These are phyloP conservation scores for Hoplostethus mediterraneus DNA, from an alignment of 2,797 vertebrate genomes.

Conservation along the genomic window DNA sequence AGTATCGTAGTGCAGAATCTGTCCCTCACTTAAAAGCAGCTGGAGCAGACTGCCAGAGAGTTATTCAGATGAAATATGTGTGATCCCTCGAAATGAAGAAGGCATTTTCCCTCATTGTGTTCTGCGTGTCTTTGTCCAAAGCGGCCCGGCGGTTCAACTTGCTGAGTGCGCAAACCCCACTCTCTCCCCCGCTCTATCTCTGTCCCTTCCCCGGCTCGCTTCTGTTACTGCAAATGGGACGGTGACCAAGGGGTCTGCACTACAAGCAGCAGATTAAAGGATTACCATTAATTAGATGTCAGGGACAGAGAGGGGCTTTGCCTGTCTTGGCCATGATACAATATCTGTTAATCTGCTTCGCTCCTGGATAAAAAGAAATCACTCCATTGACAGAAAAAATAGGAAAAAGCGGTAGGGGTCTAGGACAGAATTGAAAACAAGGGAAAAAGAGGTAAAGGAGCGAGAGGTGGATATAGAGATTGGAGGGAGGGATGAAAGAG, in stretches of 20 bases:
- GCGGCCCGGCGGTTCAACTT: constrained; percentile 59
- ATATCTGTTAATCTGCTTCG: constrained; percentile 90
- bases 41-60: constrained; percentile 15
- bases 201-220: constrained; percentile 64
- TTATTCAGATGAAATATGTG: constrained; percentile 57
- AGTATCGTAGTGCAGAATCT: constrained; percentile 3
- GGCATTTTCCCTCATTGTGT: constrained; percentile 63
- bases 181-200: constrained; percentile 62
- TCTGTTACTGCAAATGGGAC: constrained; percentile 85
- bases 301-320: constrained; percentile 85
- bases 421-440: constrained; percentile 69
- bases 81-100: constrained; percentile 69
- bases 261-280: constrained; percentile 90
- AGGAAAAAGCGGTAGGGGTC: constrained; percentile 78
- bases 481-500: constrained; percentile 67
- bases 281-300: constrained; percentile 94
- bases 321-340: constrained; percentile 90
- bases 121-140: constrained; percentile 67
- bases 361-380: constrained; percentile 88
- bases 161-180: constrained; percentile 77
- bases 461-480: constrained; percentile 55
- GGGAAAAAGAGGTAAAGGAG: constrained; percentile 74
- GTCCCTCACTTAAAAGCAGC: constrained; percentile 21
- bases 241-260: constrained; percentile 80
- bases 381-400: constrained; percentile 86